These are phyloP conservation scores for Cinara cedri DNA, from an alignment of 2,888 invertebrate genomes.

Conservation along the genomic window DNA sequence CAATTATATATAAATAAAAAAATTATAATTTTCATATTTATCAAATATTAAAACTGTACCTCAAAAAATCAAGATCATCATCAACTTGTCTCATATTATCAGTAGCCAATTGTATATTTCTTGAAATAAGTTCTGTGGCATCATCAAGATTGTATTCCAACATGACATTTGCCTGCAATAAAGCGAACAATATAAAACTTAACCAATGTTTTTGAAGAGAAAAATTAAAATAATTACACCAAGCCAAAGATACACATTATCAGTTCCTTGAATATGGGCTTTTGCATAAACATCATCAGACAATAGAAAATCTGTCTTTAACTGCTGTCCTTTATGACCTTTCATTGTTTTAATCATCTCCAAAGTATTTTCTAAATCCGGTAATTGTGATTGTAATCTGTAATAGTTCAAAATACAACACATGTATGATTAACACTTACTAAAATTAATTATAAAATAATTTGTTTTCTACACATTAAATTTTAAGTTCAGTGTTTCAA, in stretches of 20 bases:
- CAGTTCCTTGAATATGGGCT: slow-evolving; percentile 86
- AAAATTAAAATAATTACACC: slow-evolving; percentile 64
- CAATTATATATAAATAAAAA: background rate
- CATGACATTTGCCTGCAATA: slow-evolving; percentile 83
- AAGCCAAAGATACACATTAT: slow-evolving; percentile 78
- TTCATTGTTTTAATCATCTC: slow-evolving; percentile 90
- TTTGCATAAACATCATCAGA: slow-evolving; percentile 90
- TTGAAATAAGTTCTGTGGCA: slow-evolving; percentile 81
- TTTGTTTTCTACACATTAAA: too few species aligned
- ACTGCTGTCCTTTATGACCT: slow-evolving; percentile 72
- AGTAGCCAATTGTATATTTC: slow-evolving; percentile 83
- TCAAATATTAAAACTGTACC: slow-evolving; percentile 31
- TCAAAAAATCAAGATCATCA: slow-evolving; percentile 88
- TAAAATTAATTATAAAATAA: too few species aligned
- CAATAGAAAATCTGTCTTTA: slow-evolving; percentile 87
- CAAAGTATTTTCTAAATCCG: slow-evolving; percentile 89
- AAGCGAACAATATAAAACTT: background rate
- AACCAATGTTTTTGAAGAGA: background rate
- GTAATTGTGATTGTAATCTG: slow-evolving; percentile 85
- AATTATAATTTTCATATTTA: background rate
- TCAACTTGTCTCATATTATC: slow-evolving; percentile 84
- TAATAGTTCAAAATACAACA: too few species aligned
- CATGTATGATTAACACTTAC: too few species aligned
- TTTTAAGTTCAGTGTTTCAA: too few species aligned
- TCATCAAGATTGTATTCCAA: slow-evolving; percentile 92